phyloP scores from a whole-genome alignment of 2,797 vertebrate species.

The Characodon lateralis region DNA sequence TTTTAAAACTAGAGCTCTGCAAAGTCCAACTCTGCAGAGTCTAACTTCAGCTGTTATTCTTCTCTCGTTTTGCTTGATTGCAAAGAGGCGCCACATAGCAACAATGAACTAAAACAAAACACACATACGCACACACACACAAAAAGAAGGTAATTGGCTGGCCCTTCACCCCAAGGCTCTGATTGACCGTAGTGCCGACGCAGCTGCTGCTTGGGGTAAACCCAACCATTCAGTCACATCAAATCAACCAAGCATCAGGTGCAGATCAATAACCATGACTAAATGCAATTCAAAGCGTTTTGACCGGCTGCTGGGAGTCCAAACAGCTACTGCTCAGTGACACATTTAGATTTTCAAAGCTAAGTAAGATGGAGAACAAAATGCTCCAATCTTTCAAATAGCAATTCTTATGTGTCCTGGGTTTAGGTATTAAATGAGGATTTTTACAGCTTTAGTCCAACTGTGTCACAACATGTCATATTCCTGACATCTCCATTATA shows the following conservation, averaged over 20 bases:
- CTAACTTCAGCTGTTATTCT: background rate
- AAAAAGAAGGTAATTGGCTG: background rate
- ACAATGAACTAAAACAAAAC: background rate
- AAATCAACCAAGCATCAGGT: conserved; percentile 44
- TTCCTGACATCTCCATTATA: conserved; percentile 9
- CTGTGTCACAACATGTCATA: background rate
- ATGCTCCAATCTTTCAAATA: background rate
- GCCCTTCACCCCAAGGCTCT: background rate
- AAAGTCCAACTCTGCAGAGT: background rate
- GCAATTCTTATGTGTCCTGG: background rate
- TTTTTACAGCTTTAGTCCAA: conserved; percentile 6
- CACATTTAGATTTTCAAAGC: background rate
- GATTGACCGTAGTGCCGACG: conserved; percentile 23
- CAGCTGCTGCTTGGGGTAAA: conserved; percentile 25
- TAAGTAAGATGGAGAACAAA: background rate
- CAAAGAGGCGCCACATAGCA: background rate
- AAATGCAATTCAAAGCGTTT: conserved; percentile 22
- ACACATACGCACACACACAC: background rate
- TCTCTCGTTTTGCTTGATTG: conserved; percentile 4
- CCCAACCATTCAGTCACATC: conserved; percentile 37
- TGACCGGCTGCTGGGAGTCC: conserved; percentile 7
- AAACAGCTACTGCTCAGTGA: background rate
- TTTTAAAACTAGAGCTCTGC: background rate
- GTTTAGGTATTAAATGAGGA: background rate
- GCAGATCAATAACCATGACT: conserved; percentile 45